phyloP scores from a whole-genome alignment of 2,888 invertebrate species.

The Cenopis cana region DNA sequence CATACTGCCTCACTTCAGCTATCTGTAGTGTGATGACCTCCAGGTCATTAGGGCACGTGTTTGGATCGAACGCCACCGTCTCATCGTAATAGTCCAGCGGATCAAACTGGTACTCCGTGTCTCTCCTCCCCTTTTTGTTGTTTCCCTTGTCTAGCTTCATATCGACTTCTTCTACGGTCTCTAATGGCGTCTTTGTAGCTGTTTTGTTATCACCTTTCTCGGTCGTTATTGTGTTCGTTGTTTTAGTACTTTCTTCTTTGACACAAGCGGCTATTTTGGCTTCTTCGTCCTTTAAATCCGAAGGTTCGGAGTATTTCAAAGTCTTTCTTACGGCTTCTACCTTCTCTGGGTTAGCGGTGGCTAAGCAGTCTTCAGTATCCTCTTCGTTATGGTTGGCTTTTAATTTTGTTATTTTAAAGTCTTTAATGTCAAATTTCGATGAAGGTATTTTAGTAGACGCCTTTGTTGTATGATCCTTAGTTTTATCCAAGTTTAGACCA shows the following conservation, averaged over 20 bases:
- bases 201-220: slow-evolving; percentile 5
- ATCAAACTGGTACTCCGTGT: slow-evolving; percentile 69
- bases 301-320: slow-evolving; percentile 56
- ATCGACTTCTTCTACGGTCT: slow-evolving; percentile 46
- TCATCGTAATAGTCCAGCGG: slow-evolving; percentile 75
- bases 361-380: slow-evolving; percentile 53
- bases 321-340: slow-evolving; percentile 57
- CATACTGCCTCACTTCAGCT: slow-evolving; percentile 65
- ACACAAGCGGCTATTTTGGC: slow-evolving; percentile 53
- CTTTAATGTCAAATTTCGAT: background rate
- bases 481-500: background rate
- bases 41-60: slow-evolving; percentile 60
- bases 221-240: background rate
- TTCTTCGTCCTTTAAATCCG: slow-evolving; percentile 56
- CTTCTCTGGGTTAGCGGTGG: slow-evolving; percentile 59
- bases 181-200: background rate
- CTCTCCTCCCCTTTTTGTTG: slow-evolving; percentile 53
- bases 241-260: slow-evolving; percentile 17
- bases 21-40: slow-evolving; percentile 61
- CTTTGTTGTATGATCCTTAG: background rate
- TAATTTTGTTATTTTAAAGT: slow-evolving; percentile 10
- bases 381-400: slow-evolving; percentile 11
- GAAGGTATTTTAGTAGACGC: no score
- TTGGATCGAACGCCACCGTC: slow-evolving; percentile 53
- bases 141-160: slow-evolving; percentile 4